A percentile compares a stretch with the other conserved stretches of the same genome.
These are phyloP conservation scores for Trachelipus rathkii DNA, from an alignment of 1,140 invertebrate species.

Conservation along the genomic window DNA sequence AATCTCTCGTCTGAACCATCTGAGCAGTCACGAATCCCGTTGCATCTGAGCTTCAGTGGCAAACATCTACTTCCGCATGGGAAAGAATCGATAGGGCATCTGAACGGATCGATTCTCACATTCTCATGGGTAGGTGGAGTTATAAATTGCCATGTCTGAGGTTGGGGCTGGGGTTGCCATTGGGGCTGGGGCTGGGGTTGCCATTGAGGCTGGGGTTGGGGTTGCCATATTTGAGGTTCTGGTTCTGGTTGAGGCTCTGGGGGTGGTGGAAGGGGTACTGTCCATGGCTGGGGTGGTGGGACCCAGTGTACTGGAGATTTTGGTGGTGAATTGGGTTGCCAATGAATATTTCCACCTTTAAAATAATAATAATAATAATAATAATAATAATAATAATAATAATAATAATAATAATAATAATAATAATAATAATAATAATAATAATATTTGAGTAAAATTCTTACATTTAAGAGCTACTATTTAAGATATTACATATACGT, in stretches of 20 bases:
- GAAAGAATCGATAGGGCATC: neutral
- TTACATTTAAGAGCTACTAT: too few species aligned
- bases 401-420: too few species aligned
- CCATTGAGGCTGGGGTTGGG: neutral
- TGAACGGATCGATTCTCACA: neutral
- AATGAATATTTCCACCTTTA: too few species aligned
- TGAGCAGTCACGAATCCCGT: neutral
- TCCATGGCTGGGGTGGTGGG: neutral
- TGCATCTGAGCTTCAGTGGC: neutral
- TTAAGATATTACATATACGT: too few species aligned
- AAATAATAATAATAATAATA: too few species aligned
- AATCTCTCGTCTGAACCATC: neutral
- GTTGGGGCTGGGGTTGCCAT: neutral
- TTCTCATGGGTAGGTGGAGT: too few species aligned
- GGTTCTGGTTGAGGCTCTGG: neutral
- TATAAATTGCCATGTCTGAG: neutral
- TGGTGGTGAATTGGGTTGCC: too few species aligned
- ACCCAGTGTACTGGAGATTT: neutral
- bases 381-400: too few species aligned
- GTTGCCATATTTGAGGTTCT: neutral
- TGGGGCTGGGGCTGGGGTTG: neutral
- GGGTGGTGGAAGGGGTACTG: neutral
- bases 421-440: too few species aligned
- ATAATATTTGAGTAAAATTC: too few species aligned
- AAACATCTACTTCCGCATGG: neutral